Base-by-base conservation (phyloP, 1,140 invertebrate species). In the Temnothorax curvispinosus region DNA sequence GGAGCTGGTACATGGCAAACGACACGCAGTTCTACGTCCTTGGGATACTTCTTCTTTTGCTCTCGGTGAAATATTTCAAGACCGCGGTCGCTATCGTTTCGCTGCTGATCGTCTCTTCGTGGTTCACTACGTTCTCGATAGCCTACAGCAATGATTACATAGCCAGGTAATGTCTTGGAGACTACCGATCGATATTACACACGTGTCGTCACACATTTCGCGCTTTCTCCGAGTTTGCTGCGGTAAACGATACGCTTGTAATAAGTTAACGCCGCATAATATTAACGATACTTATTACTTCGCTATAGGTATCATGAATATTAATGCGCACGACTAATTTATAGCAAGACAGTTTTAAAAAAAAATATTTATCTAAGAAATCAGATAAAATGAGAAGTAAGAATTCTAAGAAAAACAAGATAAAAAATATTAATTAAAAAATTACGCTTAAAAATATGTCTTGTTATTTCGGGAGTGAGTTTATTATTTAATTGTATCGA, bases 1-100 rank as follows among this genome's bases (percentile, higher is more conserved):
- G 98, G 98, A 98, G 97, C 81, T 98, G 98, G 98, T 99, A 99
- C 93, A 98, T 98, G 96, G 97, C 98, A 11, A 98, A 99, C 89
- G 98, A 99, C 90, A 99, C 98, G 88, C 98, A 99, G 93, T 98
- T 98, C 92, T 98, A 98, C 93, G 96, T 97, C 3, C 96, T 98
- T 77, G 97, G 97, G 9, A 96, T 97, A 54, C 94, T 98, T 71
- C 92, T 98, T 6, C 94, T 98, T 52, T 94, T 98, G 2, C 94
- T 98, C n/a, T 97, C 97, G 62, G 96, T 97, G n/a, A 97, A 97
- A 96, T 98, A 96, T 95, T 96, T 94, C 85, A 95, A 95, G 75
- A 76, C 89, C 47, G 91, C 93, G 35, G 87, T 87, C 9, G 87
- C 69, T 67, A 72, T 85, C 38, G 89, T 95, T 15, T 89, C 95